Evolutionary conservation across 2,888 invertebrate species (phyloP), one percentile per base, ranked within the genome.

Genomic region (Macroteleia sp.): DNA sequence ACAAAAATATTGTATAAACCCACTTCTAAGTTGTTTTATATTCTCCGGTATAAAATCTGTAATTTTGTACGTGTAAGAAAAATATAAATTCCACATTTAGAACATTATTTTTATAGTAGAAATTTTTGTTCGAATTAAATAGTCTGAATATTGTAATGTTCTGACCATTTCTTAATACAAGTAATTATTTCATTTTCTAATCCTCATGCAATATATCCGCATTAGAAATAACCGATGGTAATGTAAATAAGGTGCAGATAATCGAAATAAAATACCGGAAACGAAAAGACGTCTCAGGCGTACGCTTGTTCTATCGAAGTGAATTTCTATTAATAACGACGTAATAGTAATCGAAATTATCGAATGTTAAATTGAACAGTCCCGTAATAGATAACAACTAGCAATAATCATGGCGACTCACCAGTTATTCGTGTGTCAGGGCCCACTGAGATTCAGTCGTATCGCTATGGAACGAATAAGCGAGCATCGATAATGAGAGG

Each of bases 401-500:
- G 87, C 86, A 89, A 89, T 89, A 89, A 90, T 88, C 88, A 86
- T 81, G 82, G 75, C 42, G 79, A 82, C 79, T 77, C 83, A 82
- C 81, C 71, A 79, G 81, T 84, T 82, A 81, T 83, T 85, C 83
- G 84, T 83, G 77, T 56, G 57, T 71, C 42, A 69, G 46, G 69
- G 42, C 71, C 75, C 81, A 77, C 83, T 77, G 75, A 73, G 77
- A 81, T 71, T 42, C 62, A 41, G 61, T 32, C 46, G 66, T 67
- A 79, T 80, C 67, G 77, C 80, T 71, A n/a, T n/a, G 82, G 79
- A 82, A 77, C 86, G 85, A 88, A 88, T 87, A 89, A 89, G 88
- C 87, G 90, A 90, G 88, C 89, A 90, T 89, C 90, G 89, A 87
- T 90, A 90, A 91, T 90, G 90, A 90, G 90, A 88, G 90, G 82